Conservation (phyloP, 2,797 vertebrate species). For the Varecia variegata region DNA sequence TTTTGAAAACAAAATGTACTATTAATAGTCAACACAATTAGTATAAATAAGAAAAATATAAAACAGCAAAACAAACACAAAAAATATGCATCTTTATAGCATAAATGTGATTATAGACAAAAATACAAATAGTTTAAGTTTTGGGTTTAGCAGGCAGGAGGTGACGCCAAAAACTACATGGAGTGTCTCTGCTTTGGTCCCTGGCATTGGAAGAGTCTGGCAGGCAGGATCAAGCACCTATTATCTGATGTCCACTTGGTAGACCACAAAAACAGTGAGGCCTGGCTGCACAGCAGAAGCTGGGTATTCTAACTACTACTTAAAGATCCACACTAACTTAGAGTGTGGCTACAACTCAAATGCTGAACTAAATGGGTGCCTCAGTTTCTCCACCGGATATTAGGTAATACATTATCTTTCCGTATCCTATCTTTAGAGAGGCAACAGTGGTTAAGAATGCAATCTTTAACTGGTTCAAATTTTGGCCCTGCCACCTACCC, state of each 20-base stretch:
- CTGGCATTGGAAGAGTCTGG: neutral
- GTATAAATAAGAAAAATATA: conserved; percentile 32
- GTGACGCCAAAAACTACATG: neutral
- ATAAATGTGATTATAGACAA: neutral
- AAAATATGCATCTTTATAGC: neutral
- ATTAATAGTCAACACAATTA: neutral
- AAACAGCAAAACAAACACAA: conserved; percentile 34
- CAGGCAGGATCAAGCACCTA: neutral
- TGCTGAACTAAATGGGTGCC: neutral
- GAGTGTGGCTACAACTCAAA: neutral
- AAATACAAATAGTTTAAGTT: conserved; percentile 22
- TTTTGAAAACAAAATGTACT: conserved; percentile 45
- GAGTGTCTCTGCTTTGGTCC: conserved; percentile 22
- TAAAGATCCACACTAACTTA: neutral
- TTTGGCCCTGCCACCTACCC: neutral
- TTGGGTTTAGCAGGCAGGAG: neutral
- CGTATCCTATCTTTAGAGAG: neutral
- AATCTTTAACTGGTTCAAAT: neutral
- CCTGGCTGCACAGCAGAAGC: neutral
- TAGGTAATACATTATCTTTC: neutral
- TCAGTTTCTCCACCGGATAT: conserved; percentile 42
- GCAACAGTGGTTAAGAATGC: neutral
- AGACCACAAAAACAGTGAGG: neutral
- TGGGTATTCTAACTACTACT: neutral
- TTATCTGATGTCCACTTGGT: conserved; percentile 32